Percentiles rank a stretch among this genome's conserved stretches.
phyloP scores from a whole-genome alignment of 23 tunicate genomes.

The Halocynthia roretzi region DNA sequence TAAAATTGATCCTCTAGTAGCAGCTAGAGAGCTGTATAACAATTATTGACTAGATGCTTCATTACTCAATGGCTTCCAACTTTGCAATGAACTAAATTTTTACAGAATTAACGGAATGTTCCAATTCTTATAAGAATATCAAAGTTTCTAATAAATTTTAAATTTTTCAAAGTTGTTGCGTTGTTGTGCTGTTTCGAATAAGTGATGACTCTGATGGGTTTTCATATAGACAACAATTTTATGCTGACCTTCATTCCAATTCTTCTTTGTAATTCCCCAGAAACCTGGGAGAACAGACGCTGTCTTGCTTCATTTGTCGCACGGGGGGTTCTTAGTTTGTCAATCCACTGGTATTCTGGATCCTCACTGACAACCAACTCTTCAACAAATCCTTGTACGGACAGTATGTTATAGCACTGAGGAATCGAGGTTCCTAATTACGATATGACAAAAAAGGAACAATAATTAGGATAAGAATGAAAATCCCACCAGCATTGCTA shows the following conservation, averaged over 20 bases:
- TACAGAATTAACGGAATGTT: too few relatives aligned
- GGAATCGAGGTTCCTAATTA: conserved; percentile 44
- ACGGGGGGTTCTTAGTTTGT: conserved; percentile 74
- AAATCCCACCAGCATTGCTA: too few relatives aligned
- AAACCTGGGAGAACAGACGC: conserved; percentile 69
- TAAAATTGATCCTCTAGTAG: too few relatives aligned
- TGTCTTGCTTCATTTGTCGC: conserved; percentile 92
- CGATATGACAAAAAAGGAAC: neutral
- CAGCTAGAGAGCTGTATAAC: too few relatives aligned
- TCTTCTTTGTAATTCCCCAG: conserved; percentile 81
- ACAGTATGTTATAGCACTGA: conserved; percentile 35
- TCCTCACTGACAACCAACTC: conserved; percentile 67
- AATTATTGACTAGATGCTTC: too few relatives aligned
- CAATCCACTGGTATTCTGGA: conserved; percentile 91
- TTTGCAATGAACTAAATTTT: too few relatives aligned
- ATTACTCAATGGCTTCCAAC: too few relatives aligned
- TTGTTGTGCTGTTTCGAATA: neutral
- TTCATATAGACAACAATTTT: neutral
- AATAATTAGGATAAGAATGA: too few relatives aligned
- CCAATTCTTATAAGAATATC: too few relatives aligned
- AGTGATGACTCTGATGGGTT: neutral
- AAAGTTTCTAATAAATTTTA: neutral
- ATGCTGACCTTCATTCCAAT: conserved; percentile 70
- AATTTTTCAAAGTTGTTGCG: neutral
- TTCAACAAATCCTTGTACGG: conserved; percentile 63